phyloP scores from a whole-genome alignment of 2,888 invertebrate genomes.

The Andrena hattorfiana region DNA sequence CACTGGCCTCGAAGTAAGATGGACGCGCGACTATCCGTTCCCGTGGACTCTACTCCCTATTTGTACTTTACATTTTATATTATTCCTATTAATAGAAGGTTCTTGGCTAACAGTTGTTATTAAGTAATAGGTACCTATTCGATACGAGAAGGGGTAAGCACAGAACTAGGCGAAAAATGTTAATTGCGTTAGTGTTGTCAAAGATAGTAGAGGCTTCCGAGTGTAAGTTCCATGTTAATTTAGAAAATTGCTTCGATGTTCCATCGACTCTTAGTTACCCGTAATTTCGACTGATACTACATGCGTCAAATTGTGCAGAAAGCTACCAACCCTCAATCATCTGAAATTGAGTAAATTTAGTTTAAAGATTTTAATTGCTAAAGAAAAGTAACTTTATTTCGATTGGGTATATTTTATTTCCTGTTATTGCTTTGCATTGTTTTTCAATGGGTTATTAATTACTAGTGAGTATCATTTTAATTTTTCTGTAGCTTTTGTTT shows the following conservation, averaged over 20 bases:
- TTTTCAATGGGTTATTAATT: no score
- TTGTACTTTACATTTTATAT: slow-evolving; percentile 36
- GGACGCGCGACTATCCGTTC: slow-evolving; percentile 24
- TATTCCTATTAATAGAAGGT: slow-evolving; percentile 5
- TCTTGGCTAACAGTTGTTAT: not conserved
- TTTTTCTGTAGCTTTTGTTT: no score
- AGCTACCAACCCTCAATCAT: no score
- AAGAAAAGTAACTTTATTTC: no score
- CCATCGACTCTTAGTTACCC: no score
- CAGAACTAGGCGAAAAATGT: not conserved
- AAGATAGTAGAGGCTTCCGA: not conserved
- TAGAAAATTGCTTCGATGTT: not conserved
- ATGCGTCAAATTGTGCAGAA: no score
- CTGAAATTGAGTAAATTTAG: no score
- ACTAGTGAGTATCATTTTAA: no score
- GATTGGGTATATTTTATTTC: no score
- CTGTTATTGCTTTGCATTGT: no score
- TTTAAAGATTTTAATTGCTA: no score
- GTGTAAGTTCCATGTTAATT: not conserved
- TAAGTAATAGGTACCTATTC: not conserved
- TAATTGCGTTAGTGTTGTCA: not conserved
- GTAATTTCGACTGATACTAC: no score
- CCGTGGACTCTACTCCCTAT: slow-evolving; percentile 11
- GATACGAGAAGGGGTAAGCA: not conserved
- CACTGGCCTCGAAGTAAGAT: slow-evolving; percentile 20